phyloP scores from a whole-genome alignment of 2,797 vertebrate species.

The Jordanella pulchra region DNA sequence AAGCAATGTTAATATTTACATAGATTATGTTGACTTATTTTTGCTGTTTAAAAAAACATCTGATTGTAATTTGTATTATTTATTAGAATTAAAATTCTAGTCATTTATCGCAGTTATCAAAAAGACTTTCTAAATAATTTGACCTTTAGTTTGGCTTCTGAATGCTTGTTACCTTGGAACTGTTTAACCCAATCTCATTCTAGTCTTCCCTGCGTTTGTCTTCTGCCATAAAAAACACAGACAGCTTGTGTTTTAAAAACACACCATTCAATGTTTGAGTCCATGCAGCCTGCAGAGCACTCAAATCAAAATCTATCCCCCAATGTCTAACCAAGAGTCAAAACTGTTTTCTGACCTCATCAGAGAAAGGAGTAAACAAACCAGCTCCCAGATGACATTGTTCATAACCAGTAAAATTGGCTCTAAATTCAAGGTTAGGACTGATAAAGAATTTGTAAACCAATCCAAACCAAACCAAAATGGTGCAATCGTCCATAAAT shows the following conservation, averaged over 20 bases:
- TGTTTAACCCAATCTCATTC: not conserved
- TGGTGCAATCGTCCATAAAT: not conserved
- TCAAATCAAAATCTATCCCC: not conserved
- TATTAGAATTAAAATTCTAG: not conserved
- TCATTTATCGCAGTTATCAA: not conserved
- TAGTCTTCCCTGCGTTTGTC: not conserved
- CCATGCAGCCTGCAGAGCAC: not conserved
- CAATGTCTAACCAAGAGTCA: not conserved
- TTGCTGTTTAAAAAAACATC: not conserved
- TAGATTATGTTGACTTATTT: too few relatives aligned
- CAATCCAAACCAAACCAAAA: too few relatives aligned
- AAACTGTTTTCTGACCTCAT: not conserved
- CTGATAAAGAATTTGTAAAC: not conserved
- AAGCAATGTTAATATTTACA: too few relatives aligned
- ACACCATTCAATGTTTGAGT: not conserved
- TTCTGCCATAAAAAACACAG: not conserved
- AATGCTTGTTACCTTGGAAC: constrained; percentile 4
- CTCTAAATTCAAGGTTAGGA: not conserved
- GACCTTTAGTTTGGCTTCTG: not conserved
- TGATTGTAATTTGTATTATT: not conserved
- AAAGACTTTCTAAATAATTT: not conserved
- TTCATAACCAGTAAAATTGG: not conserved
- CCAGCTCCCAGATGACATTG: not conserved
- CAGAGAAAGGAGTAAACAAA: not conserved
- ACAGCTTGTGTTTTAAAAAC: not conserved